phyloP scores from a whole-genome alignment of 2,113 vertebrate species.

The Hypanus sabinus region DNA sequence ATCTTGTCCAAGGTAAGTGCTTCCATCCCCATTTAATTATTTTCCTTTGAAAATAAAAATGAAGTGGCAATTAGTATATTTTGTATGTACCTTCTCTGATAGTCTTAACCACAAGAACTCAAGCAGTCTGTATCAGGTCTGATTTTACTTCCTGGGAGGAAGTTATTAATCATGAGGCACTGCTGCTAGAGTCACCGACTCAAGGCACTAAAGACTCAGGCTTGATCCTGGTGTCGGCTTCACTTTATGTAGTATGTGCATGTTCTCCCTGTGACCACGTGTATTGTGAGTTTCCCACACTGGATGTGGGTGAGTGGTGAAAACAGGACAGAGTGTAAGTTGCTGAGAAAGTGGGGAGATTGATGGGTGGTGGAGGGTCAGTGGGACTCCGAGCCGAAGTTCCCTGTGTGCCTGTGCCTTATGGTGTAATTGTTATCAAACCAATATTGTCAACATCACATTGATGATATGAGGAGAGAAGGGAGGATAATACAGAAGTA shows the following conservation, averaged over 20 bases:
- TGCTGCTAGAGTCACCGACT: too few relatives aligned
- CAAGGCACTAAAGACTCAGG: too few relatives aligned
- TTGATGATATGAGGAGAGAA: background rate
- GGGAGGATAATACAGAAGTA: background rate
- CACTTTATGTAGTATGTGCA: too few relatives aligned
- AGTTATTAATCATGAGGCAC: background rate
- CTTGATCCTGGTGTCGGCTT: too few relatives aligned
- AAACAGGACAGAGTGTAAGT: too few relatives aligned
- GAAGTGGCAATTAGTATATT: background rate
- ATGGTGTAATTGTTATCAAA: background rate
- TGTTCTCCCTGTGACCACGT: too few relatives aligned
- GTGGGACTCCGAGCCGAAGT: too few relatives aligned
- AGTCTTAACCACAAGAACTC: background rate
- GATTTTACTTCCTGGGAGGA: background rate
- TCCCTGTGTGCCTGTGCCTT: background rate
- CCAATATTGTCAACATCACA: background rate
- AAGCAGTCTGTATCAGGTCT: background rate
- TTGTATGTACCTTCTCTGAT: background rate
- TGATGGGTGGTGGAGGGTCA: too few relatives aligned
- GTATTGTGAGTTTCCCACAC: too few relatives aligned
- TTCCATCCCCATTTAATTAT: background rate
- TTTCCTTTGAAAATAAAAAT: background rate
- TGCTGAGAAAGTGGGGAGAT: too few relatives aligned
- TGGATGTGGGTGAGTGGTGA: too few relatives aligned
- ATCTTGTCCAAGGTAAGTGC: background rate